Percentiles rank a stretch among this genome's conserved stretches.
Evolutionary conservation across 2,797 vertebrate genomes (phyloP).

Genomic region (Sebastes iracundus): DNA sequence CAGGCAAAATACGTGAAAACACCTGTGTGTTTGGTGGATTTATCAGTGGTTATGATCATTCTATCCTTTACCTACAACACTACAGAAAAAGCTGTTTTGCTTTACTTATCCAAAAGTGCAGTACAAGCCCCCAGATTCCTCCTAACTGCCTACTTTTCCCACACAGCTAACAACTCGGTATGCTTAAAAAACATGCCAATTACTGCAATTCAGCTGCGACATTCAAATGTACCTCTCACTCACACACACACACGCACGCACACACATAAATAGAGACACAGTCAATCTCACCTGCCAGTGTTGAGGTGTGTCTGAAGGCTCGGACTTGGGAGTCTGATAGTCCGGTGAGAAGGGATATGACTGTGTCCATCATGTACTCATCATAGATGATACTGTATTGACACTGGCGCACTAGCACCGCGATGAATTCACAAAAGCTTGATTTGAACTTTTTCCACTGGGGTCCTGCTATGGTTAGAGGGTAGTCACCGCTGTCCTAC

Average conservation of each 20-base stretch:
- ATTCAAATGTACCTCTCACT: neutral
- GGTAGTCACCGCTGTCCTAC: conserved; percentile 98
- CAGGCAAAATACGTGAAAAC: neutral
- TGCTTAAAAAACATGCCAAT: neutral
- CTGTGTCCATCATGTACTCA: conserved; percentile 99
- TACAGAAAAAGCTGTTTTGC: neutral
- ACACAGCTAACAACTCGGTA: neutral
- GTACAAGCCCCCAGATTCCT: neutral
- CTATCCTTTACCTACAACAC: neutral
- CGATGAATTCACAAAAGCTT: conserved; percentile 99
- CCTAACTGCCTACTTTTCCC: neutral
- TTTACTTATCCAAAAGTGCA: neutral
- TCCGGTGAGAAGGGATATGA: conserved; percentile 98
- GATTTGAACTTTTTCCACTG: conserved; percentile 99
- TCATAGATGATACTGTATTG: conserved; percentile 99
- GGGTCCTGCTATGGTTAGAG: conserved; percentile 97
- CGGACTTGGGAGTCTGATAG: conserved; percentile 98
- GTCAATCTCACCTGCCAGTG: conserved; percentile 90
- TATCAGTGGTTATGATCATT: neutral
- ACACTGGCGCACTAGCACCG: conserved; percentile 96
- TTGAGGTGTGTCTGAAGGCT: conserved; percentile 99
- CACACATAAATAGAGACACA: neutral
- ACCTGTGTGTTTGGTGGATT: neutral
- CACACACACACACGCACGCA: neutral
- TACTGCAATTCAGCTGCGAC: neutral